A percentile compares a stretch with the other conserved stretches of the same genome.
These are phyloP conservation scores for Hippocampus kuda DNA, from an alignment of 2,797 vertebrate species.

Conservation along the genomic window DNA sequence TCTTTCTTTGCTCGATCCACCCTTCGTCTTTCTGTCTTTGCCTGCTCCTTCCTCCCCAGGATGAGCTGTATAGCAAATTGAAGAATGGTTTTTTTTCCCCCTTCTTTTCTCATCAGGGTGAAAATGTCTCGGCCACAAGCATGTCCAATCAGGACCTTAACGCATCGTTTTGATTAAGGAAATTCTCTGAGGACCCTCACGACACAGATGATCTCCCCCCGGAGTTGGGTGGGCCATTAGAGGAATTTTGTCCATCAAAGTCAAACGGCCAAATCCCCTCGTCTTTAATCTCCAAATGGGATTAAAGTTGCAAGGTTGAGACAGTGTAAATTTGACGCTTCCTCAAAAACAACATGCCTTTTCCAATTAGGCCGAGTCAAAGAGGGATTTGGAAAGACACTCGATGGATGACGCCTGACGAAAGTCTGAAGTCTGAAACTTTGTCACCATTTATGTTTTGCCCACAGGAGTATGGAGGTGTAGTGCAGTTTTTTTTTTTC, in stretches of 20 bases:
- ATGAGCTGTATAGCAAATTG: not conserved
- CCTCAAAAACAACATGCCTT: constrained; percentile 19
- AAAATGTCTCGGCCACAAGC: constrained; percentile 38
- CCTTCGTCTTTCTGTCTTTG: not conserved
- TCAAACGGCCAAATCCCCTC: constrained; percentile 10
- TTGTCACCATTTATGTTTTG: not conserved
- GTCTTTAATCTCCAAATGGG: constrained; percentile 55
- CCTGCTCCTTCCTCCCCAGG: constrained; percentile 1
- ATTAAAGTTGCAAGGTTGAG: constrained; percentile 21
- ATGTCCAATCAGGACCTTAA: constrained; percentile 42
- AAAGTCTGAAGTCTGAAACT: not conserved
- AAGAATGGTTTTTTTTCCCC: not conserved
- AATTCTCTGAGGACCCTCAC: constrained; percentile 29
- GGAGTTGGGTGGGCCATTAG: constrained; percentile 7
- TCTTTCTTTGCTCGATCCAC: not conserved
- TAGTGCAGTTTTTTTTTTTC: not conserved
- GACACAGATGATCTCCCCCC: constrained; percentile 14
- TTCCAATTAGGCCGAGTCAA: constrained; percentile 9
- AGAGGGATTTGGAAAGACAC: constrained; percentile 1
- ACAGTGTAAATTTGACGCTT: constrained; percentile 10
- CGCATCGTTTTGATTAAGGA: constrained; percentile 38
- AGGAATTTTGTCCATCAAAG: constrained; percentile 26
- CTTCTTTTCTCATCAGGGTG: constrained; percentile 51
- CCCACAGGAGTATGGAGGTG: not conserved
- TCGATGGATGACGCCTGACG: not conserved